Conservation (phyloP, 2,888 invertebrate genomes). For the Tiliacea citrago region DNA sequence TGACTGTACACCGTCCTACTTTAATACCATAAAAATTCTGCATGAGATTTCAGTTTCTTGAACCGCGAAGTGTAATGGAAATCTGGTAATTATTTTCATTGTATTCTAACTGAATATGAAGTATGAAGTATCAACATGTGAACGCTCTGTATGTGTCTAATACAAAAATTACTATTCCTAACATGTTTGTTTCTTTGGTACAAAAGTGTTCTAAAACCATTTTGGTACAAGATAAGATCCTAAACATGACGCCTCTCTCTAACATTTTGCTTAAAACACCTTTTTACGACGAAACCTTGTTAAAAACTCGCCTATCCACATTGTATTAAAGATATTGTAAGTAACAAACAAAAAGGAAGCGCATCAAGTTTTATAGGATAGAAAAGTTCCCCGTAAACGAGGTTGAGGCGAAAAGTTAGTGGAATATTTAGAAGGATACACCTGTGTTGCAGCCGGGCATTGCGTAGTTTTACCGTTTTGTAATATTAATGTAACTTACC, state of each 20-base stretch:
- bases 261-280: constrained; percentile 27
- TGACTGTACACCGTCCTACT: constrained; percentile 39
- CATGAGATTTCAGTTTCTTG: constrained; percentile 51
- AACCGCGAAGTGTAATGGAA: constrained; percentile 47
- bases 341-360: constrained; percentile 59
- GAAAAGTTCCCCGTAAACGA: constrained; percentile 50
- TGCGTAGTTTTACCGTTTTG: constrained; percentile 47
- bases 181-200: not conserved
- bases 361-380: constrained; percentile 59
- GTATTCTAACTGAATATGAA: constrained; percentile 19
- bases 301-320: constrained; percentile 48
- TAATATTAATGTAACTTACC: constrained; percentile 48
- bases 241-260: not conserved
- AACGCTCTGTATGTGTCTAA: constrained; percentile 4
- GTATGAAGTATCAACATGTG: constrained; percentile 22
- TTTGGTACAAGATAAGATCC: constrained; percentile 7
- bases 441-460: constrained; percentile 37
- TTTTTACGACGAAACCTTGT: constrained; percentile 46
- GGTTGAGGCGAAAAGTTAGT: constrained; percentile 36
- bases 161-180: constrained; percentile 16
- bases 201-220: constrained; percentile 22
- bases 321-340: constrained; percentile 58
- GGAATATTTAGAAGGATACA: constrained; percentile 51
- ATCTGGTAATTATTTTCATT: constrained; percentile 35
- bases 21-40: constrained; percentile 58